Conservation (phyloP, 2,797 vertebrate genomes). For the Leucoraja ocellata region DNA sequence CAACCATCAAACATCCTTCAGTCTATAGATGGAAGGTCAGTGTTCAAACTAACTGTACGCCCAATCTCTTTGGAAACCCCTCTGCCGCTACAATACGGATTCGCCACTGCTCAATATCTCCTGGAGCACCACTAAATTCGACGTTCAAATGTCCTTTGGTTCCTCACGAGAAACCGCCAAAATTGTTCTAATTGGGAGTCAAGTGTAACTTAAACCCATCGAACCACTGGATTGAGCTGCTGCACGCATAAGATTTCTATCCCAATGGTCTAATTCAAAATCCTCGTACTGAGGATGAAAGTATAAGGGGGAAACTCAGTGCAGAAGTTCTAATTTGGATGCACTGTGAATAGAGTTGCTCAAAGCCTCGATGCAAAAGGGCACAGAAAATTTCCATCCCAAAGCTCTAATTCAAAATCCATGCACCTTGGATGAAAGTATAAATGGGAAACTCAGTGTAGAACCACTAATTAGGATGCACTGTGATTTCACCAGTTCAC, state of each 20-base stretch:
- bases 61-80: not conserved
- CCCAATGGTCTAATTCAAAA: too few relatives aligned
- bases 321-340: too few relatives aligned
- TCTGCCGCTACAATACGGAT: not conserved
- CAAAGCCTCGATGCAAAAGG: not conserved
- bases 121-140: not conserved
- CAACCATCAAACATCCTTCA: not conserved
- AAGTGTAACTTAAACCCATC: not conserved
- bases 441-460: not conserved
- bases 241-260: too few relatives aligned
- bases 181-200: not conserved
- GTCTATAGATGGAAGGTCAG: not conserved
- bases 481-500: not conserved
- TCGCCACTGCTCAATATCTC: not conserved
- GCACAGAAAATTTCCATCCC: not conserved
- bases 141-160: not conserved
- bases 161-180: not conserved
- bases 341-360: too few relatives aligned
- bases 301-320: too few relatives aligned
- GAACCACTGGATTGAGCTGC: not conserved
- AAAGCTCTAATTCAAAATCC: not conserved
- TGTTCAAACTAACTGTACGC: not conserved
- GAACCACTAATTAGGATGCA: too few relatives aligned
- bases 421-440: not conserved
- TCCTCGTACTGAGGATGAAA: too few relatives aligned